Evolutionary conservation across 2,113 vertebrate genomes (phyloP), one percentile per base, ranked within the genome.

Genomic region (Eptatretus burgeri): DNA sequence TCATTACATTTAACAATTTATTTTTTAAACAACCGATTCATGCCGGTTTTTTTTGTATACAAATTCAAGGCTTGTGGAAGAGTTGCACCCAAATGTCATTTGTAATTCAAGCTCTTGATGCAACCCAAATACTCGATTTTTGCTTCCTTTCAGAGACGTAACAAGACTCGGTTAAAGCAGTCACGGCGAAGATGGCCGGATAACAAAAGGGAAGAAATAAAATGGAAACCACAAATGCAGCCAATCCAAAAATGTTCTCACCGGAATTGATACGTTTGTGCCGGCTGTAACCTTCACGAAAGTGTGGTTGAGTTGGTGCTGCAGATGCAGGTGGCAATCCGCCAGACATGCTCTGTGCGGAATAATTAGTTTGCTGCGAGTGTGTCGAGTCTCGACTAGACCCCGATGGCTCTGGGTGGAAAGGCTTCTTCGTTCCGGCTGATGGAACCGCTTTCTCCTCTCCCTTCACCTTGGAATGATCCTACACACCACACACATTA

Each of bases 311-410:
- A 17, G 53, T 10, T 60, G 53, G 53, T 20, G 53, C 9, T 60
- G 53, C 53, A 19, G 53, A n/a, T 20, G 14, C 53, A 14, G 16
- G 16, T 60, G 53, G 27, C 27, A 41, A 41, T 41, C 27, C 27
- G 27, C 27, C 27, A 7, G 27, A 41, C 27, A 41, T 7, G 27
- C 27, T 41, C 53, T 60, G 53, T 18, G 68, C 74, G 66, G 78
- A 77, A 13, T 74, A 73, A 65, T 72, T 64, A 1, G 79, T 76
- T 1, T 75, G 70, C 74, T 83, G 85, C 63, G 78, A 77, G n/a
- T 80, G 75, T 1, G 76, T 67, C 1, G 83, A 82, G 65, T 98
- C 91, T 0, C 83, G 78, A 67, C 84, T 84, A 18, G 86, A 86
- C 53, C 84, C 79, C 0, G 82, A 87, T 1, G 81, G 72, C 69